Base-by-base conservation (phyloP, 2,888 invertebrate genomes). In the Amiota mariae region DNA sequence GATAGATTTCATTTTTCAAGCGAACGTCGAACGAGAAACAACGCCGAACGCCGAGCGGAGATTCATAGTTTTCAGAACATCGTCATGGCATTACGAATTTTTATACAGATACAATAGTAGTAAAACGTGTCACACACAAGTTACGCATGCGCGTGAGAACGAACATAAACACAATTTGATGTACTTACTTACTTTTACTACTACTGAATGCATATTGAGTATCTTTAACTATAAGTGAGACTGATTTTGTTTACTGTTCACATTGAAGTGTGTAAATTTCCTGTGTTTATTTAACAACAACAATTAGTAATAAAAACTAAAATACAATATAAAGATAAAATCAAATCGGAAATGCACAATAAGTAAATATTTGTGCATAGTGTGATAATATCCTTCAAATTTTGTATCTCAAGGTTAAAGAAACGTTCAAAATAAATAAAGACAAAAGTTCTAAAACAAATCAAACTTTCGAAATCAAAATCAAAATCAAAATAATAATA, bases 241-340 rank as follows among this genome's bases (percentile, higher is more conserved):
- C 71, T 75, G 77, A 76, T 68, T 78, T 75, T 79, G 74, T 78
- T 82, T 78, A 74, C 67, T 76, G 78, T 72, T 77, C 67, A 68
- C 79, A 70, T 56, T 80, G 74, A 75, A 76, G 79, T 78, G 36
- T 36, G 80, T 76, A 75, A 82, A 78, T 81, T 84, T 83, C 82
- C 83, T 84, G 83, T 78, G 64, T 49, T 72, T 49, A 13, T 49
- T 48, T 68, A 68, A 68, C 46, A 64, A 64, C n/a, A 64, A 64
- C 15, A 10, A 10, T n/a, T 47, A 46, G 15, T n/a, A n/a, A n/a
- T n/a, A n/a, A 49, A n/a, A 15, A 56, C 56, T 51, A 24, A 24
- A 47, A 48, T 54, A 63, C 48, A 15, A n/a, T 15, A 57, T 51
- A 36, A 36, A 36, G 36, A 36, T 36, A 36, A 36, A 36, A 59